Evolutionary conservation across 2,113 vertebrate species (phyloP).

Genomic region (Mirza zaza): DNA sequence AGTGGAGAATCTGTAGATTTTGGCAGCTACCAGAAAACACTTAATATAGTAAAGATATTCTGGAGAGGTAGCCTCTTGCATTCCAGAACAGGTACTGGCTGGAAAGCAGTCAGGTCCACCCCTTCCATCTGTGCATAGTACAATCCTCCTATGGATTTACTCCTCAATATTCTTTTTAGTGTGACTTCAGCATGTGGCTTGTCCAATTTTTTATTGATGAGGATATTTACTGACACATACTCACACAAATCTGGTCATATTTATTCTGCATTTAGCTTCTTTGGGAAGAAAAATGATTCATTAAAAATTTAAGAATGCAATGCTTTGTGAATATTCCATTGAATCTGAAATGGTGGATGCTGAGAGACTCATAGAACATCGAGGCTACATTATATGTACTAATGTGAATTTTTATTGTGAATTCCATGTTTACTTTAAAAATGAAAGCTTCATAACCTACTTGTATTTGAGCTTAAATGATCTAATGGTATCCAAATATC

Average conservation of each 20-base stretch:
- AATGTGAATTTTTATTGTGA: not conserved
- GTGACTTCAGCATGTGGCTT: not conserved
- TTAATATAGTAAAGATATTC: constrained; percentile 32
- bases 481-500: not conserved
- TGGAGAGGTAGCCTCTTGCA: not conserved
- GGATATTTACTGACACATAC: not conserved
- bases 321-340: not conserved
- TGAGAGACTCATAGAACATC: not conserved
- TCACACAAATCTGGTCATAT: not conserved
- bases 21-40: not conserved
- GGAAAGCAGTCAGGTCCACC: not conserved
- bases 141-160: not conserved
- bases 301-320: not conserved
- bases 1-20: not conserved
- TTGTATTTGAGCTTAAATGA: not conserved
- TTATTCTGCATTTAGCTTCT: not conserved
- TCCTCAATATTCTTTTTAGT: not conserved
- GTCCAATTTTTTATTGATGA: constrained; percentile 8
- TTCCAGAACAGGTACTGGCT: constrained; percentile 32
- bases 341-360: not conserved
- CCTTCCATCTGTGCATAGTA: constrained; percentile 50
- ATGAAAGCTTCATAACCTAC: not conserved
- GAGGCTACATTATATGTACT: not conserved
- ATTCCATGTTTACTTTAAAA: not conserved
- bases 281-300: not conserved